phyloP scores from a whole-genome alignment of 2,888 invertebrate species.

The Bedellia somnulentella region DNA sequence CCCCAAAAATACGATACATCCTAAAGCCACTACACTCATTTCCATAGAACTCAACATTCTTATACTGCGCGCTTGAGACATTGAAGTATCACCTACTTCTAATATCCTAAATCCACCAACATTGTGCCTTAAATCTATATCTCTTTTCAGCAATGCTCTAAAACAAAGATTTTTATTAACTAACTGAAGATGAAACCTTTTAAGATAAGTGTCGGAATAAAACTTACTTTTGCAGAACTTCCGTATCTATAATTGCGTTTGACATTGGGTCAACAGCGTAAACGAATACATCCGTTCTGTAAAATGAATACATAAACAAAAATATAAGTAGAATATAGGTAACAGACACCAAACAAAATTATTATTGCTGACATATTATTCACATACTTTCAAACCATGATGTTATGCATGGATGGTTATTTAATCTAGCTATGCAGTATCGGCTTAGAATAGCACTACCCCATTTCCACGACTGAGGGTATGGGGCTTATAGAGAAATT shows the following conservation, averaged over 20 bases:
- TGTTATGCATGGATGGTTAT: too few relatives aligned
- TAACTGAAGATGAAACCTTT: neutral
- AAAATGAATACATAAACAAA: conserved; percentile 16
- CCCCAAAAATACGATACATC: conserved; percentile 79
- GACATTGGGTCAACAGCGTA: conserved; percentile 83
- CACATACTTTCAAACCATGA: too few relatives aligned
- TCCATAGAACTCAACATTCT: conserved; percentile 69
- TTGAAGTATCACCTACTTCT: conserved; percentile 57
- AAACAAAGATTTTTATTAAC: conserved; percentile 5
- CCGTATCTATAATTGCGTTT: conserved; percentile 81
- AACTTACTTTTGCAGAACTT: conserved; percentile 73
- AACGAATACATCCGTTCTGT: conserved; percentile 81
- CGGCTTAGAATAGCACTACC: too few relatives aligned
- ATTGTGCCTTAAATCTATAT: conserved; percentile 62
- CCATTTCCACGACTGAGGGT: too few relatives aligned
- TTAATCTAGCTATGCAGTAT: too few relatives aligned
- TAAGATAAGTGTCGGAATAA: neutral
- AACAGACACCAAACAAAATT: too few relatives aligned
- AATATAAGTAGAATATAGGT: conserved; percentile 1
- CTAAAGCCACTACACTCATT: conserved; percentile 77
- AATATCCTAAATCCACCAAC: conserved; percentile 70
- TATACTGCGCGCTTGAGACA: conserved; percentile 35
- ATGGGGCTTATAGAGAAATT: too few relatives aligned
- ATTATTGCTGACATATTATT: too few relatives aligned
- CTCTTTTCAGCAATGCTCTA: conserved; percentile 66